These are phyloP conservation scores for Gobio occitaniae DNA, from an alignment of 2,797 vertebrate genomes.

Conservation along the genomic window DNA sequence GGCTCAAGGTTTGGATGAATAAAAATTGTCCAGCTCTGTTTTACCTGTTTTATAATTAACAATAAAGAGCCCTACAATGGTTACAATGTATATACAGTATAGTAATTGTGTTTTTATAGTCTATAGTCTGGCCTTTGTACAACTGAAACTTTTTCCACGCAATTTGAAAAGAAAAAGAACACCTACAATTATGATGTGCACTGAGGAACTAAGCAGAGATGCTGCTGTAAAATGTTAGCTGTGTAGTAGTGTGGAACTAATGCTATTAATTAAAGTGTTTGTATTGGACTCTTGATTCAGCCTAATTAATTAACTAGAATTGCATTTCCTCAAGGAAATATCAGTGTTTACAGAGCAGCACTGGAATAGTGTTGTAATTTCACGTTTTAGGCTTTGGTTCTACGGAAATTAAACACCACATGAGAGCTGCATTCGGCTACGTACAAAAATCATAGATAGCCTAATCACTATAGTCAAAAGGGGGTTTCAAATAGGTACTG, in stretches of 20 bases:
- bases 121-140: background rate
- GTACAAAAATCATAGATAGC: background rate
- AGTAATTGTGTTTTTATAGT: background rate
- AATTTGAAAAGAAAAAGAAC: background rate
- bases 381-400: background rate
- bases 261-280: background rate
- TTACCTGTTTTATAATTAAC: background rate
- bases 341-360: background rate
- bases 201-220: background rate
- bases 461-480: background rate
- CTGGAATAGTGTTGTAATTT: background rate
- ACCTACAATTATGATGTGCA: background rate
- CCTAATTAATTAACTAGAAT: slow-evolving; percentile 5
- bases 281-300: background rate
- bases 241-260: background rate
- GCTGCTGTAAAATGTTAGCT: background rate
- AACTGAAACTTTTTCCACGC: background rate
- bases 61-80: background rate
- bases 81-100: background rate
- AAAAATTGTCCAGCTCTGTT: too few relatives aligned
- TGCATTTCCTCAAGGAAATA: background rate
- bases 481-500: background rate
- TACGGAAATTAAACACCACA: background rate
- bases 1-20: too few relatives aligned
- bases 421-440: background rate